phyloP scores from a whole-genome alignment of 1,140 invertebrate genomes.

The Sweltsa coloradensis region DNA sequence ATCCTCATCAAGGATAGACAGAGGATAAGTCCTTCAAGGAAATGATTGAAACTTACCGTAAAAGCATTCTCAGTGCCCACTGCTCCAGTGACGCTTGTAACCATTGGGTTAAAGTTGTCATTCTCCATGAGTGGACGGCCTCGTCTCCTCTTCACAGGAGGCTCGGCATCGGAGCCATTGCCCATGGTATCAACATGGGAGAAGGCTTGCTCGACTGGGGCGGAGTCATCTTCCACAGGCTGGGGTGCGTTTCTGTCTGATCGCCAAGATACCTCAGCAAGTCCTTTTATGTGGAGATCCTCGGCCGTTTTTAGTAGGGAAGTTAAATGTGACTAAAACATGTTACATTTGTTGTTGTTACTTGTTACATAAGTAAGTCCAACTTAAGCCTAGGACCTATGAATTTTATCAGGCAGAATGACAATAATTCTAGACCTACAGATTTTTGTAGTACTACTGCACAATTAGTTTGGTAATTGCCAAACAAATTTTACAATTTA shows the following conservation, averaged over 20 bases:
- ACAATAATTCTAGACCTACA: background rate
- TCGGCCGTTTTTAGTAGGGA: slow-evolving; percentile 82
- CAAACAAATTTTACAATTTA: too few species aligned
- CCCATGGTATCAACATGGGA: background rate
- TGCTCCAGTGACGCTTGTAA: slow-evolving; percentile 37
- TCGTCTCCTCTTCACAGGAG: slow-evolving; percentile 25
- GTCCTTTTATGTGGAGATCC: slow-evolving; percentile 79
- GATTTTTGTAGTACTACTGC: too few species aligned
- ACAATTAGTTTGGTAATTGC: too few species aligned
- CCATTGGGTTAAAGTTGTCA: slow-evolving; percentile 35
- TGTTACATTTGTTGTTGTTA: too few species aligned
- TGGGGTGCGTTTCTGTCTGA: slow-evolving; percentile 35
- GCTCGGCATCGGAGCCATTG: slow-evolving; percentile 12
- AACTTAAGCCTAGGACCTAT: too few species aligned
- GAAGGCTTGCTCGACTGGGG: background rate
- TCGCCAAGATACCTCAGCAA: slow-evolving; percentile 76
- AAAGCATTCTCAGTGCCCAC: slow-evolving; percentile 27
- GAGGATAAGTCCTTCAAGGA: too few species aligned
- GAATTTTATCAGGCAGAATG: background rate
- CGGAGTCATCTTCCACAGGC: slow-evolving; percentile 11
- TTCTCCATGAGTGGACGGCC: slow-evolving; percentile 51
- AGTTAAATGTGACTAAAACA: slow-evolving; percentile 58
- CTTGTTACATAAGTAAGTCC: too few species aligned
- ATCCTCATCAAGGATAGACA: too few species aligned
- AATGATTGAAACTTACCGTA: slow-evolving; percentile 27